Evolutionary conservation across 1,140 invertebrate genomes (phyloP).

Genomic region (Episyrphus balteatus): DNA sequence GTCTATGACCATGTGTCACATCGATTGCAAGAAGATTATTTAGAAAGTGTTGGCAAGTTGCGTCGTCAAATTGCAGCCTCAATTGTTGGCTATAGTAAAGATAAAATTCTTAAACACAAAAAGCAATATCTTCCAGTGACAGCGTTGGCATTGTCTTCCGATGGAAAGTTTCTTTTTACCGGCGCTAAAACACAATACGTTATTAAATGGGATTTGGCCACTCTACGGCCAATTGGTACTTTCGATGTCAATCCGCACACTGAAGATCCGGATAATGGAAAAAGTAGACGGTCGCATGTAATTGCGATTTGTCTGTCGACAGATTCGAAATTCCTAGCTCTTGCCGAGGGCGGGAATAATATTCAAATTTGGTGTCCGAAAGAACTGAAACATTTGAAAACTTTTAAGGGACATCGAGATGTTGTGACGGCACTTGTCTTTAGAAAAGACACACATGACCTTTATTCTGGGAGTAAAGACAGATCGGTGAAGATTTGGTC

Average conservation of each 20-base stretch:
- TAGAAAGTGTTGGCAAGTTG: constrained; percentile 74
- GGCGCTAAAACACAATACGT: constrained; percentile 81
- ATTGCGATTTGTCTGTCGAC: constrained; percentile 66
- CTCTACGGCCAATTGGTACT: constrained; percentile 21
- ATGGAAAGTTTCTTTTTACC: constrained; percentile 64
- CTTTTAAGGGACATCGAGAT: constrained; percentile 69
- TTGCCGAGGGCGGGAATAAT: constrained; percentile 62
- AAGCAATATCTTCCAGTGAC: constrained; percentile 71
- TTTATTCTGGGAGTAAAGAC: constrained; percentile 79
- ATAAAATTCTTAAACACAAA: constrained; percentile 51
- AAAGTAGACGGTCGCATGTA: constrained; percentile 42
- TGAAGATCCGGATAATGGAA: constrained; percentile 42
- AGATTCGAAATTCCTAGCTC: constrained; percentile 74
- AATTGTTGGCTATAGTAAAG: constrained; percentile 41
- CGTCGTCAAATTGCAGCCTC: constrained; percentile 59
- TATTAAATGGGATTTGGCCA: constrained; percentile 65
- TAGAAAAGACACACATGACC: constrained; percentile 72
- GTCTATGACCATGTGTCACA: constrained; percentile 56
- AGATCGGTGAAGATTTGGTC: constrained; percentile 87
- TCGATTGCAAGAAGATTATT: constrained; percentile 67
- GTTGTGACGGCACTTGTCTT: constrained; percentile 71
- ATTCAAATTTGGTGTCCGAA: constrained; percentile 78
- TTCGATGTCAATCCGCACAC: constrained; percentile 35
- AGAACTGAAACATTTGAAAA: constrained; percentile 64
- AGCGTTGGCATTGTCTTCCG: constrained; percentile 64